A percentile compares a stretch with the other conserved stretches of the same genome.
These are phyloP conservation scores for Ceuthmochares aereus DNA, from an alignment of 2,113 vertebrate genomes.

Conservation along the genomic window DNA sequence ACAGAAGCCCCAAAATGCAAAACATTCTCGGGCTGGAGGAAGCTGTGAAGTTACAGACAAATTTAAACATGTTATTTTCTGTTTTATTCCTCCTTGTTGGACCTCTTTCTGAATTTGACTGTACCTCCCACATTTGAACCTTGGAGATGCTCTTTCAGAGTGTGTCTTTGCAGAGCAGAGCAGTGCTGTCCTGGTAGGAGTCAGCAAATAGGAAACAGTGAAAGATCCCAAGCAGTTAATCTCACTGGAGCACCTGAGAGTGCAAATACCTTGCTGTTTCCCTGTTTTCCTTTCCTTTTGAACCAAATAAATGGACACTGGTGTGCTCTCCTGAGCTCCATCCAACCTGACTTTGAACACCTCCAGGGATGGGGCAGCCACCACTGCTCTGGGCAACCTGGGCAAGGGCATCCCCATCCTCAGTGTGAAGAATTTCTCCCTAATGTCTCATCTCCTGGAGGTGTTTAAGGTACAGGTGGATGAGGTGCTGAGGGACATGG, in stretches of 20 bases:
- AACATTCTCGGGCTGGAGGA: neutral
- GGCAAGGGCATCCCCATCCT: too few relatives aligned
- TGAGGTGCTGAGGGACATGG: too few relatives aligned
- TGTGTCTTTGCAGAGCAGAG: too few relatives aligned
- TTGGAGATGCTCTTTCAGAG: neutral
- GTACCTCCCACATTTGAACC: neutral
- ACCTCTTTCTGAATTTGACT: neutral
- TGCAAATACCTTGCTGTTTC: neutral
- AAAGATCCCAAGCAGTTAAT: neutral
- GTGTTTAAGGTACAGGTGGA: too few relatives aligned
- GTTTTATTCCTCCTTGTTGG: accelerated
- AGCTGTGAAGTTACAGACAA: too few relatives aligned
- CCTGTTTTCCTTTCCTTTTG: neutral
- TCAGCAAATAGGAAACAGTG: too few relatives aligned
- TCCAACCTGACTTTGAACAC: too few relatives aligned
- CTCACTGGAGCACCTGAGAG: accelerated
- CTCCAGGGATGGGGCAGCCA: too few relatives aligned
- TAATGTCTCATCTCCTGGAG: too few relatives aligned
- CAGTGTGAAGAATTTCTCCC: too few relatives aligned
- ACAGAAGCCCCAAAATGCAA: neutral
- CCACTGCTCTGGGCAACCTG: too few relatives aligned
- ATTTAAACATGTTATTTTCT: neutral
- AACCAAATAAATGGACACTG: accelerated
- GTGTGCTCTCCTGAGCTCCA: neutral
- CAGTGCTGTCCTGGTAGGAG: neutral